Percentiles rank a stretch among this genome's conserved stretches.
Conservation (phyloP, 1,140 invertebrate genomes). For the Polypedilum vanderplanki region DNA sequence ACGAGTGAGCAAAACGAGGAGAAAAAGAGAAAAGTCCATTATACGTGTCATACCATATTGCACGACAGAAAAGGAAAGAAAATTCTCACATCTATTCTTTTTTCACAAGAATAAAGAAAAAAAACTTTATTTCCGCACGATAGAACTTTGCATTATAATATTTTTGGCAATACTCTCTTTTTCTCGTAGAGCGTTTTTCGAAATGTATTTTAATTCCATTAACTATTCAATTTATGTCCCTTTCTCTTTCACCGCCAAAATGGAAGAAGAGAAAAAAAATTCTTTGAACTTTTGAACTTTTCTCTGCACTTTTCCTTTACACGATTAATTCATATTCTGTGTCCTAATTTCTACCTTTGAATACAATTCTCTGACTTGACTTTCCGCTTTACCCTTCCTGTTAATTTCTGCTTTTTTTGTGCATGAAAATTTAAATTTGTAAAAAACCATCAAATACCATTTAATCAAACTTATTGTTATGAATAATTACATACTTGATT, state of each 20-base stretch:
- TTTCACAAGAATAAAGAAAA: neutral
- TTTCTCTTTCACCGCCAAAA: neutral
- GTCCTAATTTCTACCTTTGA: neutral
- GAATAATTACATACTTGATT: no score
- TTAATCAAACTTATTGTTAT: no score
- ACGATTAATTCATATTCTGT: neutral
- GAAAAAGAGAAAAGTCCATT: neutral
- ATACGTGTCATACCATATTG: neutral
- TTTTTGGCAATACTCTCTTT: neutral
- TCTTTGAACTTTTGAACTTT: slow-evolving; percentile 8
- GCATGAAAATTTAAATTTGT: no score
- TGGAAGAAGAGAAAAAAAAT: neutral
- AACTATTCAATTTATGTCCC: slow-evolving; percentile 13
- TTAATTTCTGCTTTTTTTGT: no score
- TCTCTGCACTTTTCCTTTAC: neutral
- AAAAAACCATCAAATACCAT: no score
- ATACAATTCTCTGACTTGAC: neutral
- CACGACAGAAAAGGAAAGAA: neutral
- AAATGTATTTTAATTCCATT: slow-evolving; percentile 19
- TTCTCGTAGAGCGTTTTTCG: neutral
- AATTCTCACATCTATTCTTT: neutral
- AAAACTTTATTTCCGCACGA: slow-evolving; percentile 9
- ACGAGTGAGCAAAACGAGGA: no score
- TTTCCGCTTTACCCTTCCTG: no score
- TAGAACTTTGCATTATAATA: slow-evolving; percentile 12